Percentiles rank a stretch among this genome's conserved stretches.
Evolutionary conservation across 2,888 invertebrate species (phyloP).

Genomic region (Lissocephala sabroskyi): DNA sequence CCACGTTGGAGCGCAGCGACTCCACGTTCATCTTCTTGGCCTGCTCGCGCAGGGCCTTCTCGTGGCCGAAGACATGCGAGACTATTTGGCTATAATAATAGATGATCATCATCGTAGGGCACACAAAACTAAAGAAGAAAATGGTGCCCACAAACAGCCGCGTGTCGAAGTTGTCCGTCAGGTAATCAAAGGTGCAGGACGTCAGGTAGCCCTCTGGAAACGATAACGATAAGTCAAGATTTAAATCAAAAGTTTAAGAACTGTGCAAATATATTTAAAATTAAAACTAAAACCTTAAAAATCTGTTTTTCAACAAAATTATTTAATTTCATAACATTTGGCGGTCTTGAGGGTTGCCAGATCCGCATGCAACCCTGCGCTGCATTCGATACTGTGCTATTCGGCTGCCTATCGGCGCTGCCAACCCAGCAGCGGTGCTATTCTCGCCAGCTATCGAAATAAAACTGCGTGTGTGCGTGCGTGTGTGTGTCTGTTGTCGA

Average conservation of each 20-base stretch:
- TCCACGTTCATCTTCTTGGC: slow-evolving; percentile 95
- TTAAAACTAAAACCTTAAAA: too few relatives aligned
- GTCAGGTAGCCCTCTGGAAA: slow-evolving; percentile 88
- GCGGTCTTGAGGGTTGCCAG: too few relatives aligned
- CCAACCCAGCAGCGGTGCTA: too few relatives aligned
- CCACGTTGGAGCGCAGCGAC: slow-evolving; percentile 81
- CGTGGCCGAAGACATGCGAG: slow-evolving; percentile 85
- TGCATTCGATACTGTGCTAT: too few relatives aligned
- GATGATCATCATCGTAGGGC: slow-evolving; percentile 84
- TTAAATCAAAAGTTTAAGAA: not conserved
- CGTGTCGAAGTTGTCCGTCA: slow-evolving; percentile 84
- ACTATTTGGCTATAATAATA: slow-evolving; percentile 90
- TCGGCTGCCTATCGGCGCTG: too few relatives aligned
- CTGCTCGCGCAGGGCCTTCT: slow-evolving; percentile 84
- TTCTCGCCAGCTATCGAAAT: too few relatives aligned
- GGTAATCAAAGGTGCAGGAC: slow-evolving; percentile 86
- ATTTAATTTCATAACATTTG: too few relatives aligned
- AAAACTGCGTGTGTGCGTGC: too few relatives aligned
- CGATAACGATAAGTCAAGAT: slow-evolving; percentile 4
- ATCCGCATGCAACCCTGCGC: too few relatives aligned
- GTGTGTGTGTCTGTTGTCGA: too few relatives aligned
- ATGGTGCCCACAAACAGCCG: slow-evolving; percentile 83
- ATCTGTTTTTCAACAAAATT: too few relatives aligned
- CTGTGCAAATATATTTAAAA: too few relatives aligned
- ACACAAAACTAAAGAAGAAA: slow-evolving; percentile 83